A percentile compares a stretch with the other conserved stretches of the same genome.
Conservation (phyloP, 2,888 invertebrate genomes). For the Tipula helvola region DNA sequence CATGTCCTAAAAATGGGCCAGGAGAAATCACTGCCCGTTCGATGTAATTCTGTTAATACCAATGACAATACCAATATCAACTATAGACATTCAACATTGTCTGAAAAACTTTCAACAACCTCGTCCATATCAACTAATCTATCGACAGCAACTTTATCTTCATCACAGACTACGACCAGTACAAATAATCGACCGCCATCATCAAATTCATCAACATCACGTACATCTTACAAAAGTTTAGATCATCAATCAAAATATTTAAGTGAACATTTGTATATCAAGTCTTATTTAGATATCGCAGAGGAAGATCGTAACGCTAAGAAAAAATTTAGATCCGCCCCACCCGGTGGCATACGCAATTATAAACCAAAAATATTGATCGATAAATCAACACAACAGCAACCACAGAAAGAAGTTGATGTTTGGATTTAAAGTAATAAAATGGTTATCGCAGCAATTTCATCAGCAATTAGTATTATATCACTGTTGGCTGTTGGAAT, state of each 20-base stretch:
- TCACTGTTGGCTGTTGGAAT: constrained; percentile 71
- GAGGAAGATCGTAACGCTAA: constrained; percentile 39
- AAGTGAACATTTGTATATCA: constrained; percentile 42
- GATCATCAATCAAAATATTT: constrained; percentile 38
- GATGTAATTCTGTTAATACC: background rate
- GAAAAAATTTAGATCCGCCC: constrained; percentile 38
- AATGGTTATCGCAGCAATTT: constrained; percentile 46
- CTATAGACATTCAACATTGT: background rate
- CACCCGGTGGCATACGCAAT: constrained; percentile 52
- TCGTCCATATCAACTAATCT: constrained; percentile 8
- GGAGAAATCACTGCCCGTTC: constrained; percentile 33
- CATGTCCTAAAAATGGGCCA: constrained; percentile 33
- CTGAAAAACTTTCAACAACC: constrained; percentile 11
- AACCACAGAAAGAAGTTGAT: constrained; percentile 37
- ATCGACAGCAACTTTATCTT: constrained; percentile 25
- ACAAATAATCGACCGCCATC: constrained; percentile 28
- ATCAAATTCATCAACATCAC: constrained; percentile 29
- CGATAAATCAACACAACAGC: constrained; percentile 37
- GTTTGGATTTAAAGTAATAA: constrained; percentile 46
- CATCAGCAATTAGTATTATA: constrained; percentile 58
- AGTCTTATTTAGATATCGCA: constrained; percentile 40
- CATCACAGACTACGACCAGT: constrained; percentile 27
- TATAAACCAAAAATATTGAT: constrained; percentile 58
- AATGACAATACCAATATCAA: background rate
- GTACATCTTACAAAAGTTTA: constrained; percentile 25